Base-by-base conservation (phyloP, 2,888 invertebrate species). In the Schrankia costaestrigalis region DNA sequence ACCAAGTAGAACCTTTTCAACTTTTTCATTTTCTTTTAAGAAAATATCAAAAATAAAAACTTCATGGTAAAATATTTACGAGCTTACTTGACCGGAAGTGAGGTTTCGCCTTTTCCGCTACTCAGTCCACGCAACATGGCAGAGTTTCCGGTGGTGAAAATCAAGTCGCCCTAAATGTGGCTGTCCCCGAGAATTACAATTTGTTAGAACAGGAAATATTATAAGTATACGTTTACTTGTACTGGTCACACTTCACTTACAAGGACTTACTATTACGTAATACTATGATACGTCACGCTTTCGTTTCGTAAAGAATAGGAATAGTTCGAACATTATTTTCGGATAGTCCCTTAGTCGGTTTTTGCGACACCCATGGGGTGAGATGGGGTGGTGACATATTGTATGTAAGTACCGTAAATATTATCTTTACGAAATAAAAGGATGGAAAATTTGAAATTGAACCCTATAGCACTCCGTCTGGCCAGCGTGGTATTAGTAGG, bases 101-200 rank as follows among this genome's bases (percentile, higher is more conserved):
- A 53, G 63, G 65, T 66, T 65, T 69, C 55, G 63, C 62, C 56
- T 62, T 63, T 71, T 73, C 75, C 72, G 72, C 50, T 57, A 54
- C 56, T 58, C 55, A 55, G 55, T 58, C 60, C 72, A 74, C 73
- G 73, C 66, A 63, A 71, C 63, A 63, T 61, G 57, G 56, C 46
- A 42, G 53, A 49, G 48, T 50, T 64, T 71, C 71, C 70, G 71
- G 66, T 52, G 62, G 46, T 58, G 54, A 69, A 63, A 64, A 56
- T 55, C 45, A 57, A 53, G 42, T 51, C 46, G 45, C 39, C 53
- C 38, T 48, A 51, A 58, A 56, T 56, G 36, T 36, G 35, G 28
- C 41, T 41, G 52, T 58, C 52, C 43, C 39, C 37, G 31, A 46
- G 30, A 40, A 45, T 52, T 47, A 46, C 39, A 36, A 29, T 34